Conservation (phyloP, 2,113 vertebrate species). For the Megaptera novaeangliae region DNA sequence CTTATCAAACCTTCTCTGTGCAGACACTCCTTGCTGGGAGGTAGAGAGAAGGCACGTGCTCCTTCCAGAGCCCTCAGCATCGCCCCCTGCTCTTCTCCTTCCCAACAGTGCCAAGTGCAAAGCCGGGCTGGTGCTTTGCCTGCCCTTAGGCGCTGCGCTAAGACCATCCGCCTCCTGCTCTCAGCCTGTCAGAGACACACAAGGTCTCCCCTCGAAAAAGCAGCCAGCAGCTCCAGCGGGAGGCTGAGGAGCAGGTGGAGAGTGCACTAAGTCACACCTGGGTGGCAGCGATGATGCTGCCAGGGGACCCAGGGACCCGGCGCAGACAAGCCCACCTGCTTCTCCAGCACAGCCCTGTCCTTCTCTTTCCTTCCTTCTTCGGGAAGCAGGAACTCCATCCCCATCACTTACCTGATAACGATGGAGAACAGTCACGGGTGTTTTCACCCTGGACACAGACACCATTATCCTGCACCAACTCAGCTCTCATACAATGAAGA, state of each 20-base stretch:
- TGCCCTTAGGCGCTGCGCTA: fast-evolving
- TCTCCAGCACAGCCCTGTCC: not conserved
- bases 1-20: not conserved
- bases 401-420: not conserved
- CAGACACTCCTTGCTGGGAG: no score
- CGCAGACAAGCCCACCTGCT: not conserved
- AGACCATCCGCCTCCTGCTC: not conserved
- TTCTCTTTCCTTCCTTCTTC: not conserved
- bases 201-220: not conserved
- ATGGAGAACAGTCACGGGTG: not conserved
- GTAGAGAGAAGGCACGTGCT: no score
- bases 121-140: not conserved
- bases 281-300: not conserved
- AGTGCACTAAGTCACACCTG: fast-evolving
- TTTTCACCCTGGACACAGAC: not conserved
- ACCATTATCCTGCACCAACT: not conserved
- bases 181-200: not conserved
- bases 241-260: not conserved
- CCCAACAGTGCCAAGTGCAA: no score
- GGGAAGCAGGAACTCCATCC: not conserved
- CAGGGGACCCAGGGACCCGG: fast-evolving
- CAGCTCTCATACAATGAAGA: not conserved
- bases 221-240: not conserved
- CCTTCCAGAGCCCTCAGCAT: not conserved
- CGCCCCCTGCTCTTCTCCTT: not conserved